phyloP scores from a whole-genome alignment of 2,888 invertebrate genomes.

The Caenorhabditis angaria region DNA sequence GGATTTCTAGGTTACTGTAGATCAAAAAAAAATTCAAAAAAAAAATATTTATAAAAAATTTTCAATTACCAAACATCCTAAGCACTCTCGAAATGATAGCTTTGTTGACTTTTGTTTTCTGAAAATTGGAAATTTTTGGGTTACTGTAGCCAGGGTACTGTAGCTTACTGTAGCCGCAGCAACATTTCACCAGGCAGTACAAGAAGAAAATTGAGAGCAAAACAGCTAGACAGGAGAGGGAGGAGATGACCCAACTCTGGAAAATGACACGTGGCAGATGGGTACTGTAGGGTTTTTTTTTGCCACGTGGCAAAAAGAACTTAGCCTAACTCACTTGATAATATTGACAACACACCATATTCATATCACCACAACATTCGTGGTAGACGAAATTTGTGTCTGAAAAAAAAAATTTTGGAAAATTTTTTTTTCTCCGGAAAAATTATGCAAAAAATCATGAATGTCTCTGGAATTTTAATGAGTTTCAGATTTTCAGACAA shows the following conservation, averaged over 20 bases:
- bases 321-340: neutral
- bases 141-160: neutral
- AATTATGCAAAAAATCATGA: no score
- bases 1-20: no score
- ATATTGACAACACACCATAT: neutral
- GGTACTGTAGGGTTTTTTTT: neutral
- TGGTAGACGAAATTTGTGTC: neutral
- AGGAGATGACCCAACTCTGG: neutral
- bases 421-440: neutral
- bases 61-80: neutral
- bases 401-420: no score
- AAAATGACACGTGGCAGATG: neutral
- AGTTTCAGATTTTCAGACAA: no score
- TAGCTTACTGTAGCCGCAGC: neutral
- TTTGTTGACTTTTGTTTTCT: neutral
- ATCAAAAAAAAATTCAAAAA: no score
- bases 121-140: neutral
- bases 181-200: neutral
- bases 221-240: neutral
- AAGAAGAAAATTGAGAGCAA: neutral
- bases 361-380: neutral
- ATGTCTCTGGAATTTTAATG: no score
- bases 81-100: neutral
- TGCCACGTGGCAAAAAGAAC: neutral
- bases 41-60: neutral